Conservation (phyloP, 2,888 invertebrate genomes). For the Scaptomyza reducta region DNA sequence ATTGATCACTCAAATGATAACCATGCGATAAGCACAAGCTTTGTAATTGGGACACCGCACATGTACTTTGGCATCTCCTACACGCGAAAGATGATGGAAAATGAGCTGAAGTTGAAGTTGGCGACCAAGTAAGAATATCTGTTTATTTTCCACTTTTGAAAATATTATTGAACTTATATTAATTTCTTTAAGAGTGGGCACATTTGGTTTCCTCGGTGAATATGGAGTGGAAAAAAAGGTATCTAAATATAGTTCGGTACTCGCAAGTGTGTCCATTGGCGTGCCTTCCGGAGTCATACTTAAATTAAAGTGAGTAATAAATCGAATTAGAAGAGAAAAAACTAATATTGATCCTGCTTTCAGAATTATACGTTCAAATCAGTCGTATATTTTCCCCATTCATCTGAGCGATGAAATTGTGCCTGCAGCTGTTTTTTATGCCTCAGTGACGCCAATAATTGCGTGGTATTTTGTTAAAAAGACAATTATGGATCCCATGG, state of each 20-base stretch:
- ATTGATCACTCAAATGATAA: constrained; percentile 91
- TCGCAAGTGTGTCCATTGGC: constrained; percentile 93
- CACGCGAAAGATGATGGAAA: constrained; percentile 91
- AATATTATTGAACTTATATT: background rate
- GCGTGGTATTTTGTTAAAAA: constrained; percentile 93
- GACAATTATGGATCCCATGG: constrained; percentile 93
- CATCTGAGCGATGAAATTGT: constrained; percentile 95
- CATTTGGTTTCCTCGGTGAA: constrained; percentile 93
- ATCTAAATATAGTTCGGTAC: constrained; percentile 94
- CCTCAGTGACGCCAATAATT: constrained; percentile 93
- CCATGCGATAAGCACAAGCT: constrained; percentile 88
- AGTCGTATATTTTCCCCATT: constrained; percentile 94
- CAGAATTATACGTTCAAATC: constrained; percentile 93
- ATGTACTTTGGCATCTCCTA: constrained; percentile 91
- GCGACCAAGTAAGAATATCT: constrained; percentile 90
- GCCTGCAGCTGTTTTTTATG: constrained; percentile 96
- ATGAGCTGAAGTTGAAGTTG: constrained; percentile 91
- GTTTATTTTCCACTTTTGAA: background rate
- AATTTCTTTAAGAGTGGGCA: constrained; percentile 88
- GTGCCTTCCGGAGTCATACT: constrained; percentile 94
- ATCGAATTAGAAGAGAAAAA: background rate
- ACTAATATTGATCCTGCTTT: constrained; percentile 39
- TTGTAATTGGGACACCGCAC: constrained; percentile 93
- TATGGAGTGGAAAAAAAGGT: constrained; percentile 97
- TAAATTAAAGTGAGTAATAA: constrained; percentile 89